These are phyloP conservation scores for Enteromius anoplus DNA, from an alignment of 2,797 vertebrate genomes.

Conservation along the genomic window DNA sequence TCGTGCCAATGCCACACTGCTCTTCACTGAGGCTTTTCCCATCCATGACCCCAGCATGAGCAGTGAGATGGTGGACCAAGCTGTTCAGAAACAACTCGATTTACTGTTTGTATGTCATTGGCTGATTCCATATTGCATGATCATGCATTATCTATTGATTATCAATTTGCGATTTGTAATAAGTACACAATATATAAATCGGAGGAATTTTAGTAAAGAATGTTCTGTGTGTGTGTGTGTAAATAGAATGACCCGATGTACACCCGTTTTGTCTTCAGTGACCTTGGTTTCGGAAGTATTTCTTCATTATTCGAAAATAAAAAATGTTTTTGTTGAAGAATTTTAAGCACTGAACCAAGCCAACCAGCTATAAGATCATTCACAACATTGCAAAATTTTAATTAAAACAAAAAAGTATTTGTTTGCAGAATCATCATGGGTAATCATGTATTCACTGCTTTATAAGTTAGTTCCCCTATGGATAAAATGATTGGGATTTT, in stretches of 20 bases:
- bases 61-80: constrained; percentile 76
- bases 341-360: not conserved
- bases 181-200: not conserved
- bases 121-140: not conserved
- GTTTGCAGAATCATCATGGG: not conserved
- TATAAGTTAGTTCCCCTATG: not conserved
- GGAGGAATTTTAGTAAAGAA: not conserved
- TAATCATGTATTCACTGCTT: too few species aligned
- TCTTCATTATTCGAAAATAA: not conserved
- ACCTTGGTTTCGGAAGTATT: not conserved
- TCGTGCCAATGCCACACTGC: constrained; percentile 88
- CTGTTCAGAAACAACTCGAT: constrained; percentile 93
- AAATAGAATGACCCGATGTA: not conserved
- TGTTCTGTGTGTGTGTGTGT: not conserved
- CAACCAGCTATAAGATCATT: not conserved
- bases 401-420: not conserved
- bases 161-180: not conserved
- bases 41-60: constrained; percentile 82
- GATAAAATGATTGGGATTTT: not conserved
- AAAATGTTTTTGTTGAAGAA: not conserved
- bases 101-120: constrained; percentile 83
- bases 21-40: constrained; percentile 94
- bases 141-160: not conserved
- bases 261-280: too few species aligned
- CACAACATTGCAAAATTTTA: not conserved